These are phyloP conservation scores for Odontothrips loti DNA, from an alignment of 2,888 invertebrate species.

Conservation along the genomic window DNA sequence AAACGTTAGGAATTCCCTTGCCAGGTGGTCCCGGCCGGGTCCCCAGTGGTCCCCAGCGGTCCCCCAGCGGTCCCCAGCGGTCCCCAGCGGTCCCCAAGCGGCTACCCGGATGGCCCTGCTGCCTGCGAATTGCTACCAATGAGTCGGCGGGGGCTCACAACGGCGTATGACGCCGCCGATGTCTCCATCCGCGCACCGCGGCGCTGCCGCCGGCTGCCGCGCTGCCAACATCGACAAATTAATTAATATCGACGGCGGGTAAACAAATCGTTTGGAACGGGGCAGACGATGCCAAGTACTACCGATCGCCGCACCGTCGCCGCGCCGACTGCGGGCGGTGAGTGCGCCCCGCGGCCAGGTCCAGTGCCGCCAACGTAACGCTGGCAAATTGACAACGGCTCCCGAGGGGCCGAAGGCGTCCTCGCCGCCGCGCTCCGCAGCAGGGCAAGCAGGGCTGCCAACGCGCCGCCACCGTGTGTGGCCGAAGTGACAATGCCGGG, in stretches of 20 bases:
- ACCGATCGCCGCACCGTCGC: not conserved
- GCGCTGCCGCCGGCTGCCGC: not conserved
- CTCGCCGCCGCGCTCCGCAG: too few species aligned
- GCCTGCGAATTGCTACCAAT: not conserved
- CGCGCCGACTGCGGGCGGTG: not conserved
- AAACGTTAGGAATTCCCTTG: too few species aligned
- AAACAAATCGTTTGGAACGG: not conserved
- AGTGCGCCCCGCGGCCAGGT: not conserved
- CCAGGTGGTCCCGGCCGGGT: not conserved
- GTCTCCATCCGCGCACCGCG: not conserved
- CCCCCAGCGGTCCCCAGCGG: not conserved
- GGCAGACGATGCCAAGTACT: not conserved
- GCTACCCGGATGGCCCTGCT: not conserved
- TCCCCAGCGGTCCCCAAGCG: not conserved
- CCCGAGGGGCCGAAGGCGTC: too few species aligned
- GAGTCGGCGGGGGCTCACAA: not conserved
- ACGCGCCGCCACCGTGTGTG: not conserved
- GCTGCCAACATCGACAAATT: not conserved
- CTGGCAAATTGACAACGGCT: too few species aligned
- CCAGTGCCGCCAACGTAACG: too few species aligned
- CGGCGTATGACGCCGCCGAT: not conserved
- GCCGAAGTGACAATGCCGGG: constrained; percentile 12
- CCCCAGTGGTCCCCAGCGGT: not conserved
- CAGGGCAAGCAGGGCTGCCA: not conserved
- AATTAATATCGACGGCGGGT: not conserved